These are phyloP conservation scores for Drosophila bocki DNA, from an alignment of 1,140 invertebrate genomes.

Conservation along the genomic window DNA sequence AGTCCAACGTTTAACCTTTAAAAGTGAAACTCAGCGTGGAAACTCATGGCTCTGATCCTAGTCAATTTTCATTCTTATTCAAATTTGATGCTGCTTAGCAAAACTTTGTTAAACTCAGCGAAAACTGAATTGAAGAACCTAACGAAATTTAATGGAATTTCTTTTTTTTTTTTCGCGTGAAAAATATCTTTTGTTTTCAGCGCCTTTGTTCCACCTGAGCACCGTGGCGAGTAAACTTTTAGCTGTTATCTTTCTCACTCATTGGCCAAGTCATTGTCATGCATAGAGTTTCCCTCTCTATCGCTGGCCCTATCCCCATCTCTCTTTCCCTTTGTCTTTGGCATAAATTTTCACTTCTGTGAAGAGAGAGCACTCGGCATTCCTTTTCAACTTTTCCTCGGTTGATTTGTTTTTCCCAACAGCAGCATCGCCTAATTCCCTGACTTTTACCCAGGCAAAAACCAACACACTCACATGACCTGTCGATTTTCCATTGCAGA, in stretches of 20 bases:
- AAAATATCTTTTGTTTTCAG: slow-evolving; percentile 37
- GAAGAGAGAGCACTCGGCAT: slow-evolving; percentile 5
- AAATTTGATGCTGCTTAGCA: slow-evolving; percentile 23
- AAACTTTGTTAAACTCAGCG: slow-evolving; percentile 33
- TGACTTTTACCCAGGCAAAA: slow-evolving; percentile 1
- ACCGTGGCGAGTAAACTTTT: slow-evolving; percentile 30
- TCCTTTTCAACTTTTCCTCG: slow-evolving; percentile 9
- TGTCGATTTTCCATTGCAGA: slow-evolving; percentile 15
- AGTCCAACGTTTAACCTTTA: not conserved
- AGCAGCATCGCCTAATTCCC: slow-evolving; percentile 24
- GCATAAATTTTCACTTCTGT: slow-evolving; percentile 49
- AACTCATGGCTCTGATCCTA: not conserved
- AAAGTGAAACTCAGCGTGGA: not conserved
- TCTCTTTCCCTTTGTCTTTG: slow-evolving; percentile 15
- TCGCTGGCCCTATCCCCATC: not conserved
- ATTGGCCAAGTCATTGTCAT: slow-evolving; percentile 61
- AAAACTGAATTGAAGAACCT: slow-evolving; percentile 32
- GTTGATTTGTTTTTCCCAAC: slow-evolving; percentile 30
- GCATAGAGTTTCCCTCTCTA: slow-evolving; percentile 50
- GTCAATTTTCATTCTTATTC: slow-evolving; percentile 33
- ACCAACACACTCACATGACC: slow-evolving; percentile 1
- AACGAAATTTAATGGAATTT: slow-evolving; percentile 33
- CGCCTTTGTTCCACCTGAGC: slow-evolving; percentile 52
- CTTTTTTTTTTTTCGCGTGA: slow-evolving; percentile 25
- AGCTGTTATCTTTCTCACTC: slow-evolving; percentile 44